These are phyloP conservation scores for Cryptus viduatorius DNA, from an alignment of 2,888 invertebrate species.

Conservation along the genomic window DNA sequence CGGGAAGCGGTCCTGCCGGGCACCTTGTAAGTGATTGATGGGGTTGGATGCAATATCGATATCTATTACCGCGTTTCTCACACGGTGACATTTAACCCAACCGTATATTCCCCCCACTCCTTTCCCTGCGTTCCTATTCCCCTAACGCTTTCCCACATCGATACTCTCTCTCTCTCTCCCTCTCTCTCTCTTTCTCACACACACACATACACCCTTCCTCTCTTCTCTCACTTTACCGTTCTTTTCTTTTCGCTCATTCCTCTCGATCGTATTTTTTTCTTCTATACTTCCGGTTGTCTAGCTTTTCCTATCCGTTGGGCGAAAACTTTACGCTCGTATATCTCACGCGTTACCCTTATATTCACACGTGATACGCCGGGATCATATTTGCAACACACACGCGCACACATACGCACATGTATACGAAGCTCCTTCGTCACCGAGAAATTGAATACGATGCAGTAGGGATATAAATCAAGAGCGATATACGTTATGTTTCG, in stretches of 20 bases:
- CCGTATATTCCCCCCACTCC: constrained; percentile 20
- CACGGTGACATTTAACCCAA: constrained; percentile 59
- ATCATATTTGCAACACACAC: constrained; percentile 29
- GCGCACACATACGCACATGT: neutral
- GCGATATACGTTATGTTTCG: constrained; percentile 53
- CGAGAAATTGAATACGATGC: constrained; percentile 71
- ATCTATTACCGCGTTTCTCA: constrained; percentile 69
- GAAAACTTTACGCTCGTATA: constrained; percentile 56
- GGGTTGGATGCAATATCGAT: constrained; percentile 69
- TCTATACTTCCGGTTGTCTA: neutral
- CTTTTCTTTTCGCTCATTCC: constrained; percentile 19
- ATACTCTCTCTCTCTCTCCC: constrained; percentile 14
- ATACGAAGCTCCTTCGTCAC: constrained; percentile 40
- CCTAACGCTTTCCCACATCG: neutral
- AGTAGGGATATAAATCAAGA: constrained; percentile 70
- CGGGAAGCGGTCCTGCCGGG: constrained; percentile 55
- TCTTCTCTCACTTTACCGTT: constrained; percentile 46
- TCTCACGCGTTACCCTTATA: constrained; percentile 5
- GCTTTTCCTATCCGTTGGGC: constrained; percentile 39
- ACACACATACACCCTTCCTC: neutral
- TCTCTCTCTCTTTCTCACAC: neutral
- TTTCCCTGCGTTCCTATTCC: constrained; percentile 21
- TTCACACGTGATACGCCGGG: constrained; percentile 17
- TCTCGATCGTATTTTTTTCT: constrained; percentile 3
- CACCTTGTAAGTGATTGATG: constrained; percentile 65